phyloP scores from a whole-genome alignment of 92 coral and sea anemone species.

The Plumapathes pennacea region DNA sequence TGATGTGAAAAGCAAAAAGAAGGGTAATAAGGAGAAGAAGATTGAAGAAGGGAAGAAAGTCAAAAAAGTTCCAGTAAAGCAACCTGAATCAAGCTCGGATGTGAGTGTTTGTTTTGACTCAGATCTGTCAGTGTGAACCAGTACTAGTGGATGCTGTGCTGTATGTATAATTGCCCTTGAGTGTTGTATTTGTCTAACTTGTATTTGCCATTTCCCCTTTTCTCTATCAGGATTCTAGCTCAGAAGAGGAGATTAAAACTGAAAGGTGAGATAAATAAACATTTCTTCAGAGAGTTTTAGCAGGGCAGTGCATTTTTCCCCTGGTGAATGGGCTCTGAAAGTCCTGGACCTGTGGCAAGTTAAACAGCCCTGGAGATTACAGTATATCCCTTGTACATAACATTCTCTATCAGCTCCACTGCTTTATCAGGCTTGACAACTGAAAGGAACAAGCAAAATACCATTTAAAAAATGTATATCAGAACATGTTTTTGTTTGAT shows the following conservation, averaged over 20 bases:
- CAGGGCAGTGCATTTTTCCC: no score
- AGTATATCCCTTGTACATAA: no score
- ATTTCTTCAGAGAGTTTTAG: no score
- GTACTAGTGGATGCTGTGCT: not conserved
- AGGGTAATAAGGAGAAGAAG: no score
- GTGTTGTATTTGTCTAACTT: not conserved
- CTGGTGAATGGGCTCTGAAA: no score
- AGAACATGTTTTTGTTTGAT: conserved; percentile 1
- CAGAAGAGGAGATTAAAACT: conserved; percentile 17
- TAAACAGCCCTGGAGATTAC: no score
- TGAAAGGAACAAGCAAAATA: not conserved
- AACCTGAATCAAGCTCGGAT: not conserved
- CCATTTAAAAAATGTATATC: not conserved
- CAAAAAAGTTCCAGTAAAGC: no score
- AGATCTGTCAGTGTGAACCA: not conserved
- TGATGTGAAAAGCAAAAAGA: no score
- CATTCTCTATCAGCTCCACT: no score
- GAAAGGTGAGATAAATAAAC: not conserved
- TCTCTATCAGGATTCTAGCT: conserved; percentile 55
- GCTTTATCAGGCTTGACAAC: not conserved
- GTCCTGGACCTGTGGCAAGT: no score
- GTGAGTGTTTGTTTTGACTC: not conserved
- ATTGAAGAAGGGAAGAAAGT: no score
- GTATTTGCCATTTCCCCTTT: not conserved
- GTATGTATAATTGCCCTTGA: no score